Conservation (phyloP, 2,888 invertebrate species). For the Aspidiotus destructor region DNA sequence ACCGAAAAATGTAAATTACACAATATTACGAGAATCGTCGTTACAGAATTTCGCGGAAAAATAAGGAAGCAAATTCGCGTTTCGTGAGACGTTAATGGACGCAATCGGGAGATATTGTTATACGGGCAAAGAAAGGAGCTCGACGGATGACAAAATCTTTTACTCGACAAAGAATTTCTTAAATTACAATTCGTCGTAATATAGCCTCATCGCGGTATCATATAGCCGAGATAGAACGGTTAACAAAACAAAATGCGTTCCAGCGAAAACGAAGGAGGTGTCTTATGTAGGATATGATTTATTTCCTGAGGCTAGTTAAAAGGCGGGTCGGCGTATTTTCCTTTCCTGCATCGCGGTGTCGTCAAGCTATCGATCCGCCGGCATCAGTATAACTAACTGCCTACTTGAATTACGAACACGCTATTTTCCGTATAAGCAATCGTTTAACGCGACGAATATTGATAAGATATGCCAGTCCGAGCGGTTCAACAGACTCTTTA, state of each 20-base stretch:
- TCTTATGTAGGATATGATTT: background rate
- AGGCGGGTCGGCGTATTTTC: slow-evolving; percentile 1
- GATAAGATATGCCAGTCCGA: too few relatives aligned
- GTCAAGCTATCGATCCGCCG: slow-evolving; percentile 4
- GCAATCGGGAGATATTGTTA: background rate
- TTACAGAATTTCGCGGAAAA: background rate
- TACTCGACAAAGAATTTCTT: background rate
- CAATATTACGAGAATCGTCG: background rate
- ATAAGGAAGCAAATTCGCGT: background rate
- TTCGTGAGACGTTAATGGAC: background rate
- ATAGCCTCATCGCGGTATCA: background rate
- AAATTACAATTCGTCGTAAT: background rate
- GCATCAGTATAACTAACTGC: too few relatives aligned
- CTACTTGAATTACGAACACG: too few relatives aligned
- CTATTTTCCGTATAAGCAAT: too few relatives aligned
- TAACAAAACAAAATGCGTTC: background rate
- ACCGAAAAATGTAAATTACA: slow-evolving; percentile 4
- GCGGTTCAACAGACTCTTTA: too few relatives aligned
- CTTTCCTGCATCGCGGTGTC: background rate
- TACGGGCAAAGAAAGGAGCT: too few relatives aligned
- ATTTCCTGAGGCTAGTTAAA: background rate
- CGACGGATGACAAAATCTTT: background rate
- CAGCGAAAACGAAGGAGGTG: background rate
- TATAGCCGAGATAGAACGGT: background rate
- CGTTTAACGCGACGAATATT: too few relatives aligned